A percentile compares a stretch with the other conserved stretches of the same genome.
These are phyloP conservation scores for Pegoplata infirma DNA, from an alignment of 2,888 invertebrate species.

Conservation along the genomic window DNA sequence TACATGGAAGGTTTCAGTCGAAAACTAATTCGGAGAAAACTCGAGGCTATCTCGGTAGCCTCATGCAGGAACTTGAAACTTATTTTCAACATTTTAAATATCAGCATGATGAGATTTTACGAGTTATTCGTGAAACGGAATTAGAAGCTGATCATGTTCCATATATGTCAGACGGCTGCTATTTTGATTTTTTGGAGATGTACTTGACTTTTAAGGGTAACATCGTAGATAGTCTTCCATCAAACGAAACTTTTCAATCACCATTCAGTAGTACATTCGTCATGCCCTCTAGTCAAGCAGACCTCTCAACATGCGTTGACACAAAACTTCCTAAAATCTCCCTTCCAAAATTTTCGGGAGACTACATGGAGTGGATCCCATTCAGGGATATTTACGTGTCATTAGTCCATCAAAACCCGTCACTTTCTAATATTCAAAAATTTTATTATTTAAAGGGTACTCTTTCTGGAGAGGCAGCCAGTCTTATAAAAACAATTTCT, in stretches of 20 bases:
- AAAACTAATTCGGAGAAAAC: too few relatives aligned
- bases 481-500: slow-evolving; percentile 28
- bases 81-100: too few relatives aligned
- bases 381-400: slow-evolving; percentile 30
- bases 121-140: background rate
- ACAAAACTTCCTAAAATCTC: slow-evolving; percentile 25
- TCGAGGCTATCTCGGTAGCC: too few relatives aligned
- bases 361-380: slow-evolving; percentile 24
- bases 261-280: too few relatives aligned
- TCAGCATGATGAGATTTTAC: background rate
- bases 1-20: too few relatives aligned
- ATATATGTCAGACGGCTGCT: too few relatives aligned
- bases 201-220: too few relatives aligned
- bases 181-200: too few relatives aligned
- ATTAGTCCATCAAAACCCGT: slow-evolving; percentile 10
- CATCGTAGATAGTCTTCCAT: too few relatives aligned
- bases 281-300: too few relatives aligned
- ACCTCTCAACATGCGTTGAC: background rate
- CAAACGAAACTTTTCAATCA: too few relatives aligned
- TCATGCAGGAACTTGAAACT: too few relatives aligned
- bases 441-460: slow-evolving; percentile 29
- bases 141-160: background rate
- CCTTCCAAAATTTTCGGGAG: slow-evolving; percentile 20
- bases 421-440: slow-evolving; percentile 23
- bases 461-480: slow-evolving; percentile 14